Evolutionary conservation across 2,888 invertebrate genomes (phyloP), one percentile per base, ranked within the genome.

Genomic region (Byasa hedistus): DNA sequence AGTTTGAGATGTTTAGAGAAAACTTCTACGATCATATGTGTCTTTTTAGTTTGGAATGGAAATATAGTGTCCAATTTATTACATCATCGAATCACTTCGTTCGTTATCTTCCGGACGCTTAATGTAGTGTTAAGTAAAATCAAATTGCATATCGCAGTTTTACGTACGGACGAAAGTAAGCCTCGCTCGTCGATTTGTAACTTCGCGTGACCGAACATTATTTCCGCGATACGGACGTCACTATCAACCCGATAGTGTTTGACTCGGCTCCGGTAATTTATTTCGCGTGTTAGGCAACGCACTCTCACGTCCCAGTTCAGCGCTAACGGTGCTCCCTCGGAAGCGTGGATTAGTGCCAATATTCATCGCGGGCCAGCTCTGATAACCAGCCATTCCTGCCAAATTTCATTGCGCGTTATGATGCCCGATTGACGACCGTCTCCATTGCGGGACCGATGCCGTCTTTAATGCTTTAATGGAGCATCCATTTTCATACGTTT

Each of bases 351-450:
- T 62, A 68, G 69, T 60, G 69, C 69, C 72, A 69, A 77, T 82
- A 79, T 78, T 79, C 79, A 73, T 69, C 60, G 64, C 66, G 39
- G 56, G 69, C 69, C 68, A 66, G 61, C 70, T 71, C 77, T 76
- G 84, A 85, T 85, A 84, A 81, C 80, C 76, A 76, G 59, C 71
- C 78, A 77, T 80, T 78, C 74, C 79, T 85, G 87, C 86, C 86
- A 87, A 86, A 85, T 80, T 83, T 84, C 78, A 80, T 75, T 80
- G 79, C 72, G 72, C 74, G 78, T 70, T 19, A 75, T 86, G 85
- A 86, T 85, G 86, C 82, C 75, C 64, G 77, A 72, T 56, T 60
- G 72, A 54, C 21, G 61, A 54, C 32, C 63, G 76, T 77, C 27
- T 77, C 78, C 82, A 82, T 63, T 77, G 69, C 19, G 17, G 3